Percentiles rank a stretch among this genome's conserved stretches.
phyloP scores from a whole-genome alignment of 2,797 vertebrate genomes.

The Hyperoplus immaculatus region DNA sequence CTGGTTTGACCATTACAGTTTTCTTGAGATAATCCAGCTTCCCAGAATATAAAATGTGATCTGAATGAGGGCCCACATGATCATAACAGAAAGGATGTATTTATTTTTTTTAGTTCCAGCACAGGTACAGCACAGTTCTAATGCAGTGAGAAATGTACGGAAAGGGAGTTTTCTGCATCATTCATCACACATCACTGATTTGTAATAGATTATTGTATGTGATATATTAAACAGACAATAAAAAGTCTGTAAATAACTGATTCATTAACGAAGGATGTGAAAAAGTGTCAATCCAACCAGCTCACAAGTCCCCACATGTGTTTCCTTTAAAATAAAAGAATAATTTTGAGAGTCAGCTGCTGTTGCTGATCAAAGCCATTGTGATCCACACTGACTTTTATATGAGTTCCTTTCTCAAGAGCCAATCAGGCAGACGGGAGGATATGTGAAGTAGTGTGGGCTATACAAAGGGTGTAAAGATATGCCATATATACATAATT shows the following conservation, averaged over 20 bases:
- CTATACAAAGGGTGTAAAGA: constrained; percentile 73
- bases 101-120: not conserved
- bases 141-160: constrained; percentile 23
- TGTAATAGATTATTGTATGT: constrained; percentile 58
- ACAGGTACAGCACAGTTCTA: constrained; percentile 25
- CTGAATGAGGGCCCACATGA: not conserved
- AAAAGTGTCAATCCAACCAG: constrained; percentile 34
- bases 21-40: not conserved
- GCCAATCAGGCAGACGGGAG: constrained; percentile 38
- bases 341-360: constrained; percentile 8
- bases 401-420: constrained; percentile 57
- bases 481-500: constrained; percentile 79
- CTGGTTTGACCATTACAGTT: not conserved
- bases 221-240: constrained; percentile 41
- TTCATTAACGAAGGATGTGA: constrained; percentile 26
- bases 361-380: constrained; percentile 55
- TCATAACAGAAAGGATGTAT: not conserved
- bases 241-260: constrained; percentile 39
- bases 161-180: constrained; percentile 31
- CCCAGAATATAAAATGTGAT: not conserved
- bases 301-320: constrained; percentile 25
- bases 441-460: constrained; percentile 43
- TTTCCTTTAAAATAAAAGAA: constrained; percentile 17
- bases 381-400: constrained; percentile 53
- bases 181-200: constrained; percentile 38